Evolutionary conservation across 2,888 invertebrate species (phyloP).

Genomic region (Volucella inflata): DNA sequence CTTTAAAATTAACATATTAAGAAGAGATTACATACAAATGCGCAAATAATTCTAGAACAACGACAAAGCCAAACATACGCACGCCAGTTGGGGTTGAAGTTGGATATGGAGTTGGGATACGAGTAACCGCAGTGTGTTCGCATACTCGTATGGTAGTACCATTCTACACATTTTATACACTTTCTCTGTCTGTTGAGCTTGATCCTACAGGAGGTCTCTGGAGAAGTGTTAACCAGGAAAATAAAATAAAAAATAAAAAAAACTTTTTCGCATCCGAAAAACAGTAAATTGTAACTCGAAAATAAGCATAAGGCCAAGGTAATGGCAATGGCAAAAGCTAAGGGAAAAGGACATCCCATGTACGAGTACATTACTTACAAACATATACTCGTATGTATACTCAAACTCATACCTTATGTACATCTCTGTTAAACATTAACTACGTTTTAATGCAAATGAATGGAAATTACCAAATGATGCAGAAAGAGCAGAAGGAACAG

Average conservation of each 20-base stretch:
- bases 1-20: constrained; percentile 79
- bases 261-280: constrained; percentile 45
- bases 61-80: constrained; percentile 56
- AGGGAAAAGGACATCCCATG: constrained; percentile 5
- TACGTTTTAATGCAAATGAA: constrained; percentile 73
- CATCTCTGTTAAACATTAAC: constrained; percentile 68
- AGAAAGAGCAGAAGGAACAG: constrained; percentile 24
- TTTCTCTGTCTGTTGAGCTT: constrained; percentile 16
- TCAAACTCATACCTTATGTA: constrained; percentile 1
- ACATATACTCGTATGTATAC: no score
- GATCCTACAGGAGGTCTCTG: not conserved
- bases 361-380: not conserved
- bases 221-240: constrained; percentile 23
- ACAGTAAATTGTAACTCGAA: constrained; percentile 62
- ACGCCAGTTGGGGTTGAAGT: no score
- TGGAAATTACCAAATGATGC: constrained; percentile 71
- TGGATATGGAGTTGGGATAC: no score
- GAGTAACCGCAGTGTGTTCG: constrained; percentile 47
- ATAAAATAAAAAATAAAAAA: constrained; percentile 8
- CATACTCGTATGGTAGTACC: constrained; percentile 11
- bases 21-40: constrained; percentile 77
- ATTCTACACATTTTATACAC: constrained; percentile 52
- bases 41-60: constrained; percentile 75
- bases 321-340: no score
- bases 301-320: constrained; percentile 45